Percentiles rank a stretch among this genome's conserved stretches.
phyloP scores from a whole-genome alignment of 2,113 vertebrate species.

The Henicopernis longicauda region DNA sequence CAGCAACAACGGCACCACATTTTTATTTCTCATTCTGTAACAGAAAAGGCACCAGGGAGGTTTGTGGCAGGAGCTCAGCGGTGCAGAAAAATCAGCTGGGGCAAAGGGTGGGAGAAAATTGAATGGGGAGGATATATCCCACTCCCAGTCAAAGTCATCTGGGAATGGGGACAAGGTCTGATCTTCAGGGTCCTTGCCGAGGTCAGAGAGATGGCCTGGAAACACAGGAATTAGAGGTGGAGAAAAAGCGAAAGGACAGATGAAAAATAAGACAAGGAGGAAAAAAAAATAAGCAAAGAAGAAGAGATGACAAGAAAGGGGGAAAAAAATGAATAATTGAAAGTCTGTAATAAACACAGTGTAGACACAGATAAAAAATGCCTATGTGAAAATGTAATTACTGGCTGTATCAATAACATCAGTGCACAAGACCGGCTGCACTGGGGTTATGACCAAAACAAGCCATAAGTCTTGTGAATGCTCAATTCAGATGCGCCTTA shows the following conservation, averaged over 20 bases:
- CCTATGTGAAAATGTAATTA: slow-evolving; percentile 37
- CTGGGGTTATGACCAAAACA: not conserved
- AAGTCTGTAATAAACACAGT: slow-evolving; percentile 16
- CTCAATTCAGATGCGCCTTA: not conserved
- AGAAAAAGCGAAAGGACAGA: not conserved
- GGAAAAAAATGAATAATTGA: slow-evolving; percentile 14
- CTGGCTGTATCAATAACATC: slow-evolving; percentile 48
- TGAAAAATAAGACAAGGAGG: not conserved
- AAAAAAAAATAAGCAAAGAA: not conserved
- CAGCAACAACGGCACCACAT: slow-evolving; percentile 35
- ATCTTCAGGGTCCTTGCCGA: not conserved
- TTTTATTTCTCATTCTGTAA: slow-evolving; percentile 52
- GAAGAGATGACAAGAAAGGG: not conserved
- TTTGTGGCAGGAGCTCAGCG: not conserved
- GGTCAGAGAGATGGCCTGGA: not conserved
- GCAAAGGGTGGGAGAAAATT: slow-evolving; percentile 4
- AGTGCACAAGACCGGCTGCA: not conserved
- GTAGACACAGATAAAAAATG: slow-evolving; percentile 1
- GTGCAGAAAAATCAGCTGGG: not conserved
- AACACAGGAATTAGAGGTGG: not conserved
- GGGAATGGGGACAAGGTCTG: not conserved
- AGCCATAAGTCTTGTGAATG: slow-evolving; percentile 2
- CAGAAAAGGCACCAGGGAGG: slow-evolving; percentile 42
- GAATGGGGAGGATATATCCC: not conserved
- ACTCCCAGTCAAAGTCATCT: not conserved